Percentiles rank a stretch among this genome's conserved stretches.
Conservation (phyloP, 2,888 invertebrate species). For the Pseudolycoriella hygida region DNA sequence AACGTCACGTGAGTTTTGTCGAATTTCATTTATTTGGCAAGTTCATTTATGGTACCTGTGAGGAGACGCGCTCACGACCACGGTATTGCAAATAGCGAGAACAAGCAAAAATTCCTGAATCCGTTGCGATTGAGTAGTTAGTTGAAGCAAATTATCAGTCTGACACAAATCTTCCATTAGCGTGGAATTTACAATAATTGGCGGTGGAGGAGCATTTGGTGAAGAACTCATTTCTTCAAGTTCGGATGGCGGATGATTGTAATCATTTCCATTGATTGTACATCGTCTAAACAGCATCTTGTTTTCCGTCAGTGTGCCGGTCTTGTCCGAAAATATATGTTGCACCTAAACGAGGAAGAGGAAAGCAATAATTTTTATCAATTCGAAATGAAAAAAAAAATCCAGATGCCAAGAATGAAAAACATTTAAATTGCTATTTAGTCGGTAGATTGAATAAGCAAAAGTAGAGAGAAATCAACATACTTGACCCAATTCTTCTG, state of each 20-base stretch:
- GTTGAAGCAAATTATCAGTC: constrained; percentile 13
- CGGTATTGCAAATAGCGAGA: constrained; percentile 90
- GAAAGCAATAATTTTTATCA: constrained; percentile 14
- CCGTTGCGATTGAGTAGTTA: constrained; percentile 43
- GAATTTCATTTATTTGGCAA: no score
- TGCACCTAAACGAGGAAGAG: constrained; percentile 35
- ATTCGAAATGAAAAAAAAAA: constrained; percentile 3
- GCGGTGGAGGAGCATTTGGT: constrained; percentile 31
- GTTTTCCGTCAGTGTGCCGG: constrained; percentile 94
- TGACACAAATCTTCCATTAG: constrained; percentile 33
- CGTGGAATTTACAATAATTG: constrained; percentile 31
- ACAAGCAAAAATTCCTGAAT: constrained; percentile 80
- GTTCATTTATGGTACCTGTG: constrained; percentile 26
- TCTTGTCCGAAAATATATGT: constrained; percentile 94
- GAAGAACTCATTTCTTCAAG: constrained; percentile 36
- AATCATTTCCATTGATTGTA: constrained; percentile 76
- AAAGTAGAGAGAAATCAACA: constrained; percentile 11
- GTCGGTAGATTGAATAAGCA: no score
- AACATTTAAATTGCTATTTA: no score
- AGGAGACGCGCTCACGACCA: constrained; percentile 79
- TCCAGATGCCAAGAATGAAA: no score
- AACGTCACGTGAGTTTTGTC: no score
- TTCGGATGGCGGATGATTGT: constrained; percentile 62
- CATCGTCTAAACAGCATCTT: constrained; percentile 92
- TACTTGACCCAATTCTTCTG: constrained; percentile 90